These are phyloP conservation scores for Cheilosia scutellata DNA, from an alignment of 2,888 invertebrate genomes.

Conservation along the genomic window DNA sequence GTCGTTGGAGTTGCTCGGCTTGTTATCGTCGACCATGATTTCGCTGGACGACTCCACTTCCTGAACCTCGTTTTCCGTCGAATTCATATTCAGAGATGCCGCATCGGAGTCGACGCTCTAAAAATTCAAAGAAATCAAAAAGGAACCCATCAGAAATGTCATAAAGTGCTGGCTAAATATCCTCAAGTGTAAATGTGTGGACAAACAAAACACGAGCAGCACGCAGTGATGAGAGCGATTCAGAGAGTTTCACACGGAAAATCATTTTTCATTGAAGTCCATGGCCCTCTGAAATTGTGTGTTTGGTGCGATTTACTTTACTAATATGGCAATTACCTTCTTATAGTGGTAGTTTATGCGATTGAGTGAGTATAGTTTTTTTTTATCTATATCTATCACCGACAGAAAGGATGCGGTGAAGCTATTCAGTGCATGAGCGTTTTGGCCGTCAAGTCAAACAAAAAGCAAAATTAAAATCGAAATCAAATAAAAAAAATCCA, in stretches of 20 bases:
- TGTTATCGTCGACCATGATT: conserved; percentile 89
- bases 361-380: conserved; percentile 46
- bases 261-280: not conserved
- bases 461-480: conserved; percentile 39
- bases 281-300: conserved; percentile 34
- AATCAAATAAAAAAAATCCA: conserved; percentile 14
- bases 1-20: conserved; percentile 89
- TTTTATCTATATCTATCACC: conserved; percentile 8
- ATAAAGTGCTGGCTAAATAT: not conserved
- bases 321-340: conserved; percentile 71
- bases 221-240: conserved; percentile 62
- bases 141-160: not conserved
- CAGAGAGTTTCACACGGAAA: conserved; percentile 14
- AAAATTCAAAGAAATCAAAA: conserved; percentile 69
- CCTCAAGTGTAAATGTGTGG: conserved; percentile 50
- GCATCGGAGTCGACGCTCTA: conserved; percentile 95
- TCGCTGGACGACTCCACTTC: conserved; percentile 90
- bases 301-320: conserved; percentile 26
- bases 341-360: conserved; percentile 54
- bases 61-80: conserved; percentile 89
- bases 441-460: conserved; percentile 22
- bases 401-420: conserved; percentile 29
- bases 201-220: conserved; percentile 65
- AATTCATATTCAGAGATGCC: conserved; percentile 89
- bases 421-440: conserved; percentile 54